phyloP scores from a whole-genome alignment of 1,140 invertebrate genomes.

The Caligus rogercresseyi region DNA sequence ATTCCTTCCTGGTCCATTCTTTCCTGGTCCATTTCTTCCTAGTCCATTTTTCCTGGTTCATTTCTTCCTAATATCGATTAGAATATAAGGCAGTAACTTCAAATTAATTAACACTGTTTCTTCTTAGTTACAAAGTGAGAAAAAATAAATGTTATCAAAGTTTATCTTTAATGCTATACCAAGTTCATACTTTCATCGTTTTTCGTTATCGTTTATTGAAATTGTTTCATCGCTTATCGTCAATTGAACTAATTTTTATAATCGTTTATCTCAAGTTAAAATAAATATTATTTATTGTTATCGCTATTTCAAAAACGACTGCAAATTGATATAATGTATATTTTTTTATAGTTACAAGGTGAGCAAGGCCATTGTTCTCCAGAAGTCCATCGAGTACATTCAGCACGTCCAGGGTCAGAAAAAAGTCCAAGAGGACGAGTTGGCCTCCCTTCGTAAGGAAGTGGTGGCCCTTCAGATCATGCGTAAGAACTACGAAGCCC shows the following conservation, averaged over 20 bases:
- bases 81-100: too few species aligned
- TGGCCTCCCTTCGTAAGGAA: constrained; percentile 80
- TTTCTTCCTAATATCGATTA: too few species aligned
- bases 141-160: too few species aligned
- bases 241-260: neutral
- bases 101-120: too few species aligned
- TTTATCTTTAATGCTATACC: too few species aligned
- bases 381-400: constrained; percentile 46
- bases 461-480: constrained; percentile 80
- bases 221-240: neutral
- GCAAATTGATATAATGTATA: neutral
- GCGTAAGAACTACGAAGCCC: constrained; percentile 84
- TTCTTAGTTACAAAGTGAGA: too few species aligned
- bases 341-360: constrained; percentile 53
- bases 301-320: neutral
- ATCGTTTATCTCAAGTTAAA: neutral
- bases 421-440: constrained; percentile 76
- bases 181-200: too few species aligned
- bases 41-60: too few species aligned
- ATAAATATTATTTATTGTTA: neutral
- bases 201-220: too few species aligned
- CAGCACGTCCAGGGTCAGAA: constrained; percentile 75
- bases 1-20: too few species aligned
- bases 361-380: constrained; percentile 83
- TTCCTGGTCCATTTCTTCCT: too few species aligned